phyloP scores from a whole-genome alignment of 2,113 vertebrate genomes.

The Rattus rattus region DNA sequence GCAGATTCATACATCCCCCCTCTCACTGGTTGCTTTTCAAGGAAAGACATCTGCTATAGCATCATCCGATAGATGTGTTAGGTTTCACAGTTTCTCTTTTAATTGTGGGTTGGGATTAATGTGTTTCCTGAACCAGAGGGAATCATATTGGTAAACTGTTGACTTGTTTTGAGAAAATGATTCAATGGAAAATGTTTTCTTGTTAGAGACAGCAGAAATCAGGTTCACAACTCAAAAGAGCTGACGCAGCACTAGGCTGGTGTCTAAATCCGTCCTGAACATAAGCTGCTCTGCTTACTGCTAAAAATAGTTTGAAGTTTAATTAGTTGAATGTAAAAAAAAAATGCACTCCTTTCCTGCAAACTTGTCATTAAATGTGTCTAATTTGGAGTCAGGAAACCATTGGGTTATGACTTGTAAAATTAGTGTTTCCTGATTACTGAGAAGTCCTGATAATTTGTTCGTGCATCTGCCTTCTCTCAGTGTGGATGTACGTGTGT shows the following conservation, averaged over 20 bases:
- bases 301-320: constrained; percentile 78
- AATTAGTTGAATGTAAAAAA: constrained; percentile 76
- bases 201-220: constrained; percentile 16
- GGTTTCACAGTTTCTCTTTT: constrained; percentile 34
- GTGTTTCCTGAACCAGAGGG: background rate
- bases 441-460: background rate
- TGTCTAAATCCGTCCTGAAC: constrained; percentile 68
- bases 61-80: background rate
- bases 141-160: background rate
- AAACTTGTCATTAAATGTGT: constrained; percentile 55
- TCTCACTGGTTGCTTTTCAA: constrained; percentile 3
- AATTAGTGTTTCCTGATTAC: constrained; percentile 30
- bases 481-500: background rate
- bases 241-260: constrained; percentile 73
- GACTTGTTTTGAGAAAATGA: background rate
- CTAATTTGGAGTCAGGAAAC: background rate
- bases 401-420: constrained; percentile 2
- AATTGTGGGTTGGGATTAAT: constrained; percentile 21
- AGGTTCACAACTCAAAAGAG: constrained; percentile 65
- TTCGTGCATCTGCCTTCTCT: background rate
- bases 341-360: constrained; percentile 62
- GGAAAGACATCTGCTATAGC: background rate
- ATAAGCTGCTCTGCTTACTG: constrained; percentile 68
- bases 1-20: rapidly evolving
- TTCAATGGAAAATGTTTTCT: constrained; percentile 27